Evolutionary conservation across 2,113 vertebrate genomes (phyloP).

Genomic region (Pipra filicauda): DNA sequence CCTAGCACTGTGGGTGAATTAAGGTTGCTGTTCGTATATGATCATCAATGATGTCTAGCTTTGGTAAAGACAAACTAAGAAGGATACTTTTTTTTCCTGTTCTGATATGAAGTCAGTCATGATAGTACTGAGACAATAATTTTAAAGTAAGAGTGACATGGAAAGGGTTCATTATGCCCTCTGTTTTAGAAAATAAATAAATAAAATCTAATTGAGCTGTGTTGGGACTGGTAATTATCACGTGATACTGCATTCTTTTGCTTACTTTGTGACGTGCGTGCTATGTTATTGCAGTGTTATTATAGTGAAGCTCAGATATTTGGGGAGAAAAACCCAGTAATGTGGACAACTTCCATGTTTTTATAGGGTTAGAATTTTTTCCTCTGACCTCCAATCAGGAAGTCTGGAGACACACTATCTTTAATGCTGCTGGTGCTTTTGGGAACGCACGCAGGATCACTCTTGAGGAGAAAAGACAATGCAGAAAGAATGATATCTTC

Average conservation of each 20-base stretch:
- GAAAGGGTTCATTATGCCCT: not conserved
- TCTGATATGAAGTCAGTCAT: not conserved
- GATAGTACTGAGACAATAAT: not conserved
- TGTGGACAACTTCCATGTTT: not conserved
- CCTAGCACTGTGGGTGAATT: not conserved
- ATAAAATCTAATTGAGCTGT: not conserved
- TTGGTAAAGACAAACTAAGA: not conserved
- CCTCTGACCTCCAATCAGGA: too few relatives aligned
- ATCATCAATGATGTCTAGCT: not conserved
- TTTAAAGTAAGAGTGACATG: not conserved
- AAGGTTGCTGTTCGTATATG: not conserved
- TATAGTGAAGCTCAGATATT: not conserved
- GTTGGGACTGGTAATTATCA: not conserved
- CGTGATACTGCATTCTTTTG: not conserved
- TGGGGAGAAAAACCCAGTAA: not conserved
- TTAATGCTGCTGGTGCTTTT: too few relatives aligned
- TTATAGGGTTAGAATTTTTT: not conserved
- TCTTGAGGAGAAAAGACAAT: too few relatives aligned
- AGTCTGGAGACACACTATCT: too few relatives aligned
- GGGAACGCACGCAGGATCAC: too few relatives aligned
- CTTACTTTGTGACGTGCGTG: not conserved
- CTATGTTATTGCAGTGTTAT: not conserved
- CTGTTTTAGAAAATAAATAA: not conserved
- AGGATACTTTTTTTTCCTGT: not conserved
- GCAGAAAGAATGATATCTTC: too few relatives aligned